A percentile compares a stretch with the other conserved stretches of the same genome.
Conservation (phyloP, 2,113 vertebrate genomes). For the Formicarius rufipectus region DNA sequence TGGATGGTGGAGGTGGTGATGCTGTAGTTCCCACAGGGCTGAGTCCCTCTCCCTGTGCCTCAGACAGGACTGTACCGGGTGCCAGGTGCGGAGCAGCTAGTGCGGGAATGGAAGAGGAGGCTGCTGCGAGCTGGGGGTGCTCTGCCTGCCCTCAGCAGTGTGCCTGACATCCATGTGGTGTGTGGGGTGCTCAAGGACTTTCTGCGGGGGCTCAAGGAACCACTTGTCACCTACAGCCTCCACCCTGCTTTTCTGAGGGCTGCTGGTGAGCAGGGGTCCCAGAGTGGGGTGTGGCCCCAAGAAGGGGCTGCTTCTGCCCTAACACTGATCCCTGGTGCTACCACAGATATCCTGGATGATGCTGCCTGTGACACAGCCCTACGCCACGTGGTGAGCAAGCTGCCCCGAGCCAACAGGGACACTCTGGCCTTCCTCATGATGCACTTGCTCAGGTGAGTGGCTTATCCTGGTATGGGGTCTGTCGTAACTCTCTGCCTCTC, state of each 20-base stretch:
- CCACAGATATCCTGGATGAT: constrained; percentile 73
- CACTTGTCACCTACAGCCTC: constrained; percentile 83
- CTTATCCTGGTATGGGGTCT: rapidly evolving
- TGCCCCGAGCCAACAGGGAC: constrained; percentile 81
- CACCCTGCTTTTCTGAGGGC: constrained; percentile 81
- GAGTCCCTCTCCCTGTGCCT: background rate
- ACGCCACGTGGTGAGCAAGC: constrained; percentile 70
- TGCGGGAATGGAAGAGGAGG: constrained; percentile 78
- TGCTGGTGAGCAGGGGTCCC: constrained; percentile 59
- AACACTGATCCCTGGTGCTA: background rate
- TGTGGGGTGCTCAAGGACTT: constrained; percentile 89
- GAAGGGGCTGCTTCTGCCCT: background rate
- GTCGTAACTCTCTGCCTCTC: background rate
- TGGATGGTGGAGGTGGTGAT: rapidly evolving
- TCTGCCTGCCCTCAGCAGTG: constrained; percentile 45
- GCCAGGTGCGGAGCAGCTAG: constrained; percentile 75
- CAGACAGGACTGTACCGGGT: constrained; percentile 85
- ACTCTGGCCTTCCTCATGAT: constrained; percentile 84
- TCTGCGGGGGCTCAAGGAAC: constrained; percentile 82
- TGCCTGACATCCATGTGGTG: constrained; percentile 82
- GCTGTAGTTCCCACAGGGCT: rapidly evolving
- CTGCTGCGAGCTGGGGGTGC: constrained; percentile 65
- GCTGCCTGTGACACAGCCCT: constrained; percentile 60
- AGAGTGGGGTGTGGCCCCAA: too few species aligned
- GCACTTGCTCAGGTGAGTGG: constrained; percentile 76